A percentile compares a stretch with the other conserved stretches of the same genome.
These are phyloP conservation scores for Thalassarche chlororhynchos DNA, from an alignment of 2,113 vertebrate genomes.

Conservation along the genomic window DNA sequence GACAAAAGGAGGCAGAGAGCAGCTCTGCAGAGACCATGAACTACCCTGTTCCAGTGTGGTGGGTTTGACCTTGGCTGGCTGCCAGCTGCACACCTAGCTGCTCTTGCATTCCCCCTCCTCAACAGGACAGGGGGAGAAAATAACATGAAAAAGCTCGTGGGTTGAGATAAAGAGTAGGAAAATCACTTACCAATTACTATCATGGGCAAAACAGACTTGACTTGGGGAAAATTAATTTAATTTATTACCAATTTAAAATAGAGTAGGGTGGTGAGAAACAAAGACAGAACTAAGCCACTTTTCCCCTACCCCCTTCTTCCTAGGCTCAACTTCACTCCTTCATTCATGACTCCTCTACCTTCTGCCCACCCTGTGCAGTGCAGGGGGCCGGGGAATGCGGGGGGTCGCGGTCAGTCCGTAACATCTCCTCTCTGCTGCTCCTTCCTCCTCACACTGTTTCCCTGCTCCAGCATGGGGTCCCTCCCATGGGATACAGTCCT, in stretches of 20 bases:
- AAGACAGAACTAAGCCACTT: neutral
- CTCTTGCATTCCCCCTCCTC: neutral
- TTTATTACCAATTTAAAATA: neutral
- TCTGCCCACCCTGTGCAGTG: neutral
- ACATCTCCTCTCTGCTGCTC: neutral
- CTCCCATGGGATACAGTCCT: neutral
- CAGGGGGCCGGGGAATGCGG: neutral
- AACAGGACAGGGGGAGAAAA: neutral
- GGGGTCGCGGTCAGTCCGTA: fast-evolving
- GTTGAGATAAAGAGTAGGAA: neutral
- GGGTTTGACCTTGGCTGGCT: neutral
- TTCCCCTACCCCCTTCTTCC: neutral
- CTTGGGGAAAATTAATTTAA: neutral
- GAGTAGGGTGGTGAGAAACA: neutral
- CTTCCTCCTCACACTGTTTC: neutral
- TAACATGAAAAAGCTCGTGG: neutral
- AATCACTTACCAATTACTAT: neutral
- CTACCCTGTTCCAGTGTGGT: neutral
- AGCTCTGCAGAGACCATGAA: neutral
- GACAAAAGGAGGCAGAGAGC: neutral
- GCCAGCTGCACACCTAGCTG: neutral
- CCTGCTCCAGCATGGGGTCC: neutral
- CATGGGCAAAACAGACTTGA: neutral
- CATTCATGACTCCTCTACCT: neutral
- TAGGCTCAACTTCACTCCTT: neutral